phyloP scores from a whole-genome alignment of 2,888 invertebrate species.

The Cephus pulcher region DNA sequence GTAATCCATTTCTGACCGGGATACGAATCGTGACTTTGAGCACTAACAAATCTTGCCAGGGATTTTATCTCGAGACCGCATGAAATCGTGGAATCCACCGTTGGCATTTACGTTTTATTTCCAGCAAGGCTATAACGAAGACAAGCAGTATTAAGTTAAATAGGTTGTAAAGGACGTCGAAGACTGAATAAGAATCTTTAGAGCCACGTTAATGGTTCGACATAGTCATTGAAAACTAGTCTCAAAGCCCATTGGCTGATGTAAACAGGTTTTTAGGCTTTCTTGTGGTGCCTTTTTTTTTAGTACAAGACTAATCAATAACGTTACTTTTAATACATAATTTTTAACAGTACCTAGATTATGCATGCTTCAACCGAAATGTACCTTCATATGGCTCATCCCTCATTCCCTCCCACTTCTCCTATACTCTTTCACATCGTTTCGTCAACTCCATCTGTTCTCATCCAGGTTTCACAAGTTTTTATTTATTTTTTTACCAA shows the following conservation, averaged over 20 bases:
- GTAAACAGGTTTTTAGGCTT: constrained; percentile 52
- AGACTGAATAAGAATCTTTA: constrained; percentile 58
- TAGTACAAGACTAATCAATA: constrained; percentile 50
- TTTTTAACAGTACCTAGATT: constrained; percentile 29
- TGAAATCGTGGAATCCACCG: constrained; percentile 14
- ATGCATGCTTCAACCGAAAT: constrained; percentile 20
- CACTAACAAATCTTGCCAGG: not conserved
- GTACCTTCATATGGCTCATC: not conserved
- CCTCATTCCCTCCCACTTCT: not conserved
- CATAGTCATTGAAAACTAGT: constrained; percentile 65
- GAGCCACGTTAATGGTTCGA: constrained; percentile 47
- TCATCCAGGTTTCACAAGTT: not conserved
- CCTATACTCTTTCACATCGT: not conserved
- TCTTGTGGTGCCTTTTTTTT: constrained; percentile 56
- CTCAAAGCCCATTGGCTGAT: constrained; percentile 53
- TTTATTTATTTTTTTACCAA: not conserved
- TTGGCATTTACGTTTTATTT: not conserved
- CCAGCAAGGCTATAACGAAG: constrained; percentile 10
- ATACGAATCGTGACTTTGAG: not conserved
- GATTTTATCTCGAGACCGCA: constrained; percentile 35
- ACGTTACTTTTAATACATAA: constrained; percentile 32
- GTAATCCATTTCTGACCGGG: not conserved
- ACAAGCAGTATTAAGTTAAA: constrained; percentile 25
- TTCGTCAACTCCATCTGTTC: not conserved
- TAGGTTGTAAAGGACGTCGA: constrained; percentile 59